Base-by-base conservation (phyloP, 2,797 vertebrate species). In the Lutjanus campechanus region DNA sequence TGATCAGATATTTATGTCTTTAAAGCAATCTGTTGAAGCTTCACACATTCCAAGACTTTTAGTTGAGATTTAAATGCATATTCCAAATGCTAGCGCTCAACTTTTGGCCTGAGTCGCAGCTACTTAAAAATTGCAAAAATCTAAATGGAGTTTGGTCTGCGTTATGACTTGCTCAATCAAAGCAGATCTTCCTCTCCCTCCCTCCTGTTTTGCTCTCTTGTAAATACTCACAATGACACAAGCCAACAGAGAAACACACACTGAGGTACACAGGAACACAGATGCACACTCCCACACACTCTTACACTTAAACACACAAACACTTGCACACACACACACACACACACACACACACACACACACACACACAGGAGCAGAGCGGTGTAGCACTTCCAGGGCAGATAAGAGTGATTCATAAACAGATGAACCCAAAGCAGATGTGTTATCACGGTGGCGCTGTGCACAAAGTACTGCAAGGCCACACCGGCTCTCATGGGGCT, bases 361-460 rank as follows among this genome's bases (percentile, higher is more conserved):
- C 56, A n/a, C 69, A 47, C 72, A 50, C 76, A 63, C 54, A 47
- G 72, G 68, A 83, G 70, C 47, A 36, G 58, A 83, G 70, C 47
- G 41, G 58, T 74, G 88, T 78, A 90, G 86, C 87, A 89, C 85
- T 87, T 88, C 54, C 81, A 82, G 81, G 59, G 76, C 86, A 88
- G 90, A 92, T 91, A 92, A 91, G 88, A 88, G 76, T 85, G 88
- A 92, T 91, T 92, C 91, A 92, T 90, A 94, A 93, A 93, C 91
- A 92, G 89, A 92, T 92, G 88, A 91, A 91, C 86, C 91, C 84
- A 77, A 90, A 92, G 91, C 92, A 92, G 91, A 94, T 93, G 91
- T 92, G 91, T 89, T 93, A 93, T 93, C 91, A 40, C 20, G 72
- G 81, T 80, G 89, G 85, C 77, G 77, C 88, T 85, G 82, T 20